phyloP scores from a whole-genome alignment of 1,140 invertebrate species.

The Samia ricini region DNA sequence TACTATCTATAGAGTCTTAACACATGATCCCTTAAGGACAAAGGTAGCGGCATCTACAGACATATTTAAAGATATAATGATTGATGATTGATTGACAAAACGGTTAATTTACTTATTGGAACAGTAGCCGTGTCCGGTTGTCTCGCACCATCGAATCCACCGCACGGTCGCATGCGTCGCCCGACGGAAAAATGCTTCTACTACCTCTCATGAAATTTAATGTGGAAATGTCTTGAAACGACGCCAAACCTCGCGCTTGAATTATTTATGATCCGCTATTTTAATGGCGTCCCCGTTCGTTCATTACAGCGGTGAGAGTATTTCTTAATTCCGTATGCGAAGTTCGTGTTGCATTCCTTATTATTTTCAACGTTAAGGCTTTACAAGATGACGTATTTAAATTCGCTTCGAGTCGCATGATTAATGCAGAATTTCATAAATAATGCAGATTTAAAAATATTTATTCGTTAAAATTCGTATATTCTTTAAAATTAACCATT shows the following conservation, averaged over 20 bases:
- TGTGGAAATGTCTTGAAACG: constrained; percentile 75
- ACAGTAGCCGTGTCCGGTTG: constrained; percentile 19
- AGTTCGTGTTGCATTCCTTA: constrained; percentile 25
- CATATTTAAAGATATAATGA: neutral
- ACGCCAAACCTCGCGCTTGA: constrained; percentile 70
- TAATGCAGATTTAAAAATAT: neutral
- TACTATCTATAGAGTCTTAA: too few relatives aligned
- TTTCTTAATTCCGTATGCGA: constrained; percentile 70
- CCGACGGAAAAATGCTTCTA: constrained; percentile 65
- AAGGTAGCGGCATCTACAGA: neutral
- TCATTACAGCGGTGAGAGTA: constrained; percentile 66
- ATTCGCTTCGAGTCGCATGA: neutral
- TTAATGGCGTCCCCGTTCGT: constrained; percentile 68
- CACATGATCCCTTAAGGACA: neutral
- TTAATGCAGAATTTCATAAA: neutral
- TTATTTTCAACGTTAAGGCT: constrained; percentile 23
- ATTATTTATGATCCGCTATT: constrained; percentile 75
- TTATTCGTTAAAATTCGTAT: neutral
- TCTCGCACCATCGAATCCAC: constrained; percentile 16
- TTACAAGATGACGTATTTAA: constrained; percentile 1
- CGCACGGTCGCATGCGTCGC: constrained; percentile 41
- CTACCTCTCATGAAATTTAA: constrained; percentile 75
- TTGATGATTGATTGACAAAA: constrained; percentile 27
- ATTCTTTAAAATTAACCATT: neutral
- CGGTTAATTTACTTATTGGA: constrained; percentile 39